Percentiles rank a stretch among this genome's conserved stretches.
Conservation (phyloP, 2,888 invertebrate species). For the Dusona sp. region DNA sequence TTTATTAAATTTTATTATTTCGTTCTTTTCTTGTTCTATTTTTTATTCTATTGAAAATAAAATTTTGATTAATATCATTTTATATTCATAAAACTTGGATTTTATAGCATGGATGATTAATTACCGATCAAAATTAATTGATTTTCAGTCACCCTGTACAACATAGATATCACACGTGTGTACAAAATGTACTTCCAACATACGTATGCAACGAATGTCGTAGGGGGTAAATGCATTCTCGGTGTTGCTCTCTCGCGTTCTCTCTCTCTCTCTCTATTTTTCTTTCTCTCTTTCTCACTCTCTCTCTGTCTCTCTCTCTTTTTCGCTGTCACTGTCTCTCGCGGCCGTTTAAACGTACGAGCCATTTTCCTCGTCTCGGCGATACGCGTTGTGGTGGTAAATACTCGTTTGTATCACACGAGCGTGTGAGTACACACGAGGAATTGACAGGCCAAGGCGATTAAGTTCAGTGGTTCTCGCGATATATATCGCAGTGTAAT, state of each 20-base stretch:
- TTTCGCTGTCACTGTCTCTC: constrained; percentile 52
- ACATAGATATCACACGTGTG: constrained; percentile 23
- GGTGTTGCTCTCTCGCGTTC: constrained; percentile 34
- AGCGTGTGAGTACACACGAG: constrained; percentile 62
- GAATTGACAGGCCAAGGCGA: constrained; percentile 80
- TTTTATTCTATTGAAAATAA: not conserved
- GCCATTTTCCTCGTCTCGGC: constrained; percentile 56
- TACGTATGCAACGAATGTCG: constrained; percentile 52
- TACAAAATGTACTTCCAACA: constrained; percentile 12
- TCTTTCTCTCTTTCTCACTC: constrained; percentile 49
- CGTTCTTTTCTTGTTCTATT: not conserved
- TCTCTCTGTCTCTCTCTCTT: constrained; percentile 28
- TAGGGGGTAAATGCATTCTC: constrained; percentile 65
- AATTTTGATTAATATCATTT: not conserved
- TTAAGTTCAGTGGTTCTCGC: constrained; percentile 76
- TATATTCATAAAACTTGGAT: not conserved
- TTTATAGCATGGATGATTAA: not conserved
- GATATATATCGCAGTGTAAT: constrained; percentile 28
- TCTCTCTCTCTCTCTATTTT: constrained; percentile 35
- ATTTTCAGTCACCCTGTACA: constrained; percentile 36
- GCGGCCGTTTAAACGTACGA: constrained; percentile 54
- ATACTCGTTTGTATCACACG: constrained; percentile 63
- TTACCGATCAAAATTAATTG: not conserved
- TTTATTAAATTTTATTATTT: not conserved
- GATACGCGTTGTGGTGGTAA: constrained; percentile 68